Conservation (phyloP, 2,113 vertebrate species). For the Urocolius indicus region DNA sequence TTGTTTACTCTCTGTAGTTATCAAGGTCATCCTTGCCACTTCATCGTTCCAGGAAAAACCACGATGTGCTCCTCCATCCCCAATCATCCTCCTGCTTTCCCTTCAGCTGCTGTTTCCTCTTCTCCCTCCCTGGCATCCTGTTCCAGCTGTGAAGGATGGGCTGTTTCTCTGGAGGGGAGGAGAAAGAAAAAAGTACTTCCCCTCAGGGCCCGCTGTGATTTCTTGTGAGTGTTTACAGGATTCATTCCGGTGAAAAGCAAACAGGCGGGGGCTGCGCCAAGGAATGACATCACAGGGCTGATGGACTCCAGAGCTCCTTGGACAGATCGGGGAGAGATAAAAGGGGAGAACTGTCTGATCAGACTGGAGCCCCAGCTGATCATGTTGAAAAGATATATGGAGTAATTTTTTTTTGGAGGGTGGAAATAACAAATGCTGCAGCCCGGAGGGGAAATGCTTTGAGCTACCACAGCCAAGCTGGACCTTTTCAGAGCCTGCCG, state of each 20-base stretch:
- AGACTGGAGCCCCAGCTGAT: background rate
- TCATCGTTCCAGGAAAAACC: background rate
- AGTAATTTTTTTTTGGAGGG: no score
- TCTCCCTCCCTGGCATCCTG: background rate
- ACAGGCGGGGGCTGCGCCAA: background rate
- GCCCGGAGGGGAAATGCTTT: background rate
- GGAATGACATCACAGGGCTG: background rate
- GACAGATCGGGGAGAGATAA: background rate
- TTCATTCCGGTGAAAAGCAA: background rate
- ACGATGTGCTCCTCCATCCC: fast-evolving
- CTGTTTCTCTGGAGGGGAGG: background rate
- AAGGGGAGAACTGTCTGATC: background rate
- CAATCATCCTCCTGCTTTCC: background rate
- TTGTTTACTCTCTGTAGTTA: background rate
- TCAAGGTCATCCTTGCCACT: fast-evolving
- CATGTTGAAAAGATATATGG: background rate
- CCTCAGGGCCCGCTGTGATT: background rate
- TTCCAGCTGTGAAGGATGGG: background rate
- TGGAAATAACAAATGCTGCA: background rate
- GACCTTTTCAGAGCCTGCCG: background rate
- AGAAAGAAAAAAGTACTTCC: background rate
- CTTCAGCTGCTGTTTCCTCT: background rate
- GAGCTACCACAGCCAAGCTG: background rate
- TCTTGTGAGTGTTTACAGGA: background rate
- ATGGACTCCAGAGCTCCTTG: background rate